Base-by-base conservation (phyloP, 2,888 invertebrate species). In the Drosophila cognata region DNA sequence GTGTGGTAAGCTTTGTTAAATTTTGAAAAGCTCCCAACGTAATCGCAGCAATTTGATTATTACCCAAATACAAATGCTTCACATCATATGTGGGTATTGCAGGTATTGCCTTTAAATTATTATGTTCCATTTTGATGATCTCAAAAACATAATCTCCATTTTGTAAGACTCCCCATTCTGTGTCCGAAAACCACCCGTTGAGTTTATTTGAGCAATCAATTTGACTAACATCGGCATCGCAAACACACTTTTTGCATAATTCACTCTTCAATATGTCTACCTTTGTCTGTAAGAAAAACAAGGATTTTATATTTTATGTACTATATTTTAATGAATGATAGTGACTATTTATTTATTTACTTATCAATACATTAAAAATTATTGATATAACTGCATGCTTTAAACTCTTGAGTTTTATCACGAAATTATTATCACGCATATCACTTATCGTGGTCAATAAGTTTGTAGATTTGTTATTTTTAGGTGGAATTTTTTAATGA, bases 1-100 rank as follows among this genome's bases (percentile, higher is more conserved):
- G 88, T 3, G 94, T 94, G 0, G 93, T 93, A 91, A 97, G 94
- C 53, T 94, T 93, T 53, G 94, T 94, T 11, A 97, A 92, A 71
- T 95, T 94, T 69, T 93, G 93, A 90, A 97, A 97, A 25, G 95
- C 95, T 0, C 93, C 94, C 18, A 94, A 92, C 8, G 94, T 94
- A 56, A 97, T 96, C 11, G 89, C 91, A 6, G 93, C 93, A n/a
- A 97, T 96, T 51, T 93, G 93, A 91, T 96, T 96, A 60, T 94
- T 91, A 0, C 95, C 94, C 8, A 97, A 93, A 82, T 95, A 95
- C 33, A 97, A 90, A 35, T 94, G 94, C 60, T 93, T 71, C 90
- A 93, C 86, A 0, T 87, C 93, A 21, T 95, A 91, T 1, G 93
- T 91, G 0, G 95, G 95, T 18, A 97, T 94, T 4, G 70, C 61